phyloP scores from a whole-genome alignment of 2,888 invertebrate genomes.

The Geotrupes spiniger region DNA sequence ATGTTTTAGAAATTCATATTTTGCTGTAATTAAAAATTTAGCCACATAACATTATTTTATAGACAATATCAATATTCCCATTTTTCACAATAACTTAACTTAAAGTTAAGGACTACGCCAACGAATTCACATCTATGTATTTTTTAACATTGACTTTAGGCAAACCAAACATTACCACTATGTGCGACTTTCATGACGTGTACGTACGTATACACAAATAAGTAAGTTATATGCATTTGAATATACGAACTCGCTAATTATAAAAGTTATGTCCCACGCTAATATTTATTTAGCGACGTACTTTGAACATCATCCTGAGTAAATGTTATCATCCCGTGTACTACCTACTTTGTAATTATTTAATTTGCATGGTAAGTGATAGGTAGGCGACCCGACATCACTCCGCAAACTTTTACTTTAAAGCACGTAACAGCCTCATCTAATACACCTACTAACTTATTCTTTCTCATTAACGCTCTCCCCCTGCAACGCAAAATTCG shows the following conservation, averaged over 20 bases:
- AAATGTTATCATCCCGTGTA: slow-evolving; percentile 41
- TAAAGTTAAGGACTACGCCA: too few relatives aligned
- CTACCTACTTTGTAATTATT: slow-evolving; percentile 50
- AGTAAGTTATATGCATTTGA: too few relatives aligned
- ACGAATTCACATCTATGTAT: too few relatives aligned
- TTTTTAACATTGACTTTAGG: too few relatives aligned
- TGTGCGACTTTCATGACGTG: too few relatives aligned
- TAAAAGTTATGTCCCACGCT: slow-evolving; percentile 42
- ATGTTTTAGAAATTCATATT: too few relatives aligned
- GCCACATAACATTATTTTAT: too few relatives aligned
- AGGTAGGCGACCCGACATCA: slow-evolving; percentile 41
- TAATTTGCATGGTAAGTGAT: slow-evolving; percentile 51
- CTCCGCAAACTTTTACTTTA: slow-evolving; percentile 42
- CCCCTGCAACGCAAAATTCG: slow-evolving; percentile 39
- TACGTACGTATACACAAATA: too few relatives aligned
- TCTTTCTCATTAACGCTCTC: slow-evolving; percentile 42
- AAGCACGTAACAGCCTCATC: slow-evolving; percentile 21
- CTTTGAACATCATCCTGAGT: slow-evolving; percentile 41
- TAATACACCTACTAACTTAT: slow-evolving; percentile 41
- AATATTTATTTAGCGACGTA: slow-evolving; percentile 38
- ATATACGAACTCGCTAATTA: slow-evolving; percentile 39
- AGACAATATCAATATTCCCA: too few relatives aligned
- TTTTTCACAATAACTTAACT: too few relatives aligned
- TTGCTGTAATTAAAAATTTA: too few relatives aligned
- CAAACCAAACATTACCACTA: too few relatives aligned